Conservation (phyloP, 2,113 vertebrate genomes). For the Seriola quinqueradiata region DNA sequence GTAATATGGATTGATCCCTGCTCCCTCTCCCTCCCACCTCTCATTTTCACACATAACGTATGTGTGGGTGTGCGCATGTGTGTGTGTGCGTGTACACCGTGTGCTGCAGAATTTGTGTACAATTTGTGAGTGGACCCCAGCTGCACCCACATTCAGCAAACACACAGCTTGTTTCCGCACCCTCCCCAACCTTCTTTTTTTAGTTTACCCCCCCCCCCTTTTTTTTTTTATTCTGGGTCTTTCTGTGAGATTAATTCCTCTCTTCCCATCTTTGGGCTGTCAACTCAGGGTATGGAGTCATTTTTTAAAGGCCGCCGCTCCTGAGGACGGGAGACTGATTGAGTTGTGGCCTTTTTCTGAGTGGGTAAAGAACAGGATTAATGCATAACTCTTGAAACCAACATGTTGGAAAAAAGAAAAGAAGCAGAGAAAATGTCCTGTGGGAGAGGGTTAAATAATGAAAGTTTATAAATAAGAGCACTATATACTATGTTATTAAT, state of each 20-base stretch:
- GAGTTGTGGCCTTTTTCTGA: slow-evolving; percentile 84
- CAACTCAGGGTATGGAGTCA: slow-evolving; percentile 73
- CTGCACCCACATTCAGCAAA: slow-evolving; percentile 38
- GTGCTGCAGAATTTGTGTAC: slow-evolving; percentile 66
- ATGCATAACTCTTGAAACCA: slow-evolving; percentile 73
- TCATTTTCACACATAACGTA: slow-evolving; percentile 29
- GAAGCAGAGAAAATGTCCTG: slow-evolving; percentile 36
- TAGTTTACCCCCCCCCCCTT: slow-evolving; percentile 30
- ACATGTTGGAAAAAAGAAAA: slow-evolving; percentile 36
- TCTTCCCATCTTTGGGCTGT: slow-evolving; percentile 71
- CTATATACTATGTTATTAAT: slow-evolving; percentile 39
- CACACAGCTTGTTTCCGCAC: slow-evolving; percentile 39
- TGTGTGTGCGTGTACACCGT: not conserved
- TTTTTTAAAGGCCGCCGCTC: slow-evolving; percentile 79
- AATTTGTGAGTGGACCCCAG: slow-evolving; percentile 49
- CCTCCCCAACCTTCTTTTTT: slow-evolving; percentile 34
- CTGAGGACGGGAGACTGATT: slow-evolving; percentile 81
- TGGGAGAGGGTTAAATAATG: slow-evolving; percentile 66
- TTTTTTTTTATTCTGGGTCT: slow-evolving; percentile 70
- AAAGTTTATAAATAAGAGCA: slow-evolving; percentile 67
- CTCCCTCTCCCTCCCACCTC: slow-evolving; percentile 41
- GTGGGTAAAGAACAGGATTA: slow-evolving; percentile 84
- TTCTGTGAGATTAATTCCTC: slow-evolving; percentile 82
- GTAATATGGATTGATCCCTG: slow-evolving; percentile 68
- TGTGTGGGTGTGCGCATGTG: slow-evolving; percentile 26